These are phyloP conservation scores for Opisthocomus hoazin DNA, from an alignment of 2,113 vertebrate species.

Conservation along the genomic window DNA sequence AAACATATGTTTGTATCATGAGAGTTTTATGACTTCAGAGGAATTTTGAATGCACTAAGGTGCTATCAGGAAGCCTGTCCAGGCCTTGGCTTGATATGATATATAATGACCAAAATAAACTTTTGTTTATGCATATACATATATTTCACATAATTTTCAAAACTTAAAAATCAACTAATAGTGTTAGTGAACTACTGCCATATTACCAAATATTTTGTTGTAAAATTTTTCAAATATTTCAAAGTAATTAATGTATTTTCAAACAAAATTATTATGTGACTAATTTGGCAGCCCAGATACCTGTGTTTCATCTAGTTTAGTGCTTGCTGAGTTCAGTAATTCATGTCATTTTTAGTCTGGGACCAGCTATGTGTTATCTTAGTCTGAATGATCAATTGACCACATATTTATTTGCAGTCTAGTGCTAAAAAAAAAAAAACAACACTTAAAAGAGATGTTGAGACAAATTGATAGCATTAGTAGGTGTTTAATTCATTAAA, in stretches of 20 bases:
- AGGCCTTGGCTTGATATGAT: background rate
- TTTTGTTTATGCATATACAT: background rate
- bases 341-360: background rate
- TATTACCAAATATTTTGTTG: background rate
- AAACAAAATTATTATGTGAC: background rate
- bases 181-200: background rate
- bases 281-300: background rate
- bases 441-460: background rate
- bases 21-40: background rate
- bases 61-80: background rate
- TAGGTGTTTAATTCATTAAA: constrained; percentile 8
- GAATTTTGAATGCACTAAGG: background rate
- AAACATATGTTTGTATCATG: background rate
- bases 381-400: background rate
- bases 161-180: background rate
- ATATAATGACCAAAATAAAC: background rate
- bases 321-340: background rate
- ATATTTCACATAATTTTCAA: background rate
- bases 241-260: background rate
- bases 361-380: background rate
- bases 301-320: background rate
- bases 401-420: background rate
- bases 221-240: background rate
- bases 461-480: background rate
- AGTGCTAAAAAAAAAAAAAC: background rate